A percentile compares a stretch with the other conserved stretches of the same genome.
Conservation (phyloP, 2,113 vertebrate genomes). For the Sprattus sprattus region DNA sequence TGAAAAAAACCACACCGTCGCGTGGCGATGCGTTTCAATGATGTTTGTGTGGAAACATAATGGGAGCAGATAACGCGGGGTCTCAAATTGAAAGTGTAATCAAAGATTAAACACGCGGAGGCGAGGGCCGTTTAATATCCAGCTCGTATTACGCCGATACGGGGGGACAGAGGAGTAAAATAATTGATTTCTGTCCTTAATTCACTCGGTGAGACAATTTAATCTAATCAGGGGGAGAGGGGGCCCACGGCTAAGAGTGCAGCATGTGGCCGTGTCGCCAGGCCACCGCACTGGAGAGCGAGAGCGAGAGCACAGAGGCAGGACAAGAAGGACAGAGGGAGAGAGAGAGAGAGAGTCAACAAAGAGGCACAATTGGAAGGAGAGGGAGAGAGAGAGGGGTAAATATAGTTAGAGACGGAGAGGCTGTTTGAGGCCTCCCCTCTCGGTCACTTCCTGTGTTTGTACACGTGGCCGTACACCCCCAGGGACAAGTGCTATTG, state of each 20-base stretch:
- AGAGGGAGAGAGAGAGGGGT: background rate
- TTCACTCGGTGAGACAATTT: constrained; percentile 54
- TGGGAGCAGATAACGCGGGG: constrained; percentile 45
- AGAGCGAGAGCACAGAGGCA: background rate
- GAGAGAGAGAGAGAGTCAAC: background rate
- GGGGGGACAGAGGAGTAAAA: constrained; percentile 28
- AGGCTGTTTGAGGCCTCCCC: background rate
- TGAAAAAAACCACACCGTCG: background rate
- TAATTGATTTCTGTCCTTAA: constrained; percentile 60
- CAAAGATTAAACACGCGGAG: constrained; percentile 54
- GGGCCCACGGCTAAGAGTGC: constrained; percentile 31
- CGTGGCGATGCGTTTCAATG: constrained; percentile 36
- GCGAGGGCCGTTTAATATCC: constrained; percentile 46
- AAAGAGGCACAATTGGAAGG: background rate
- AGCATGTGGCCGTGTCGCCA: constrained; percentile 22
- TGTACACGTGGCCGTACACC: background rate
- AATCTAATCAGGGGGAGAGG: constrained; percentile 52
- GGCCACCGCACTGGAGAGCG: constrained; percentile 27
- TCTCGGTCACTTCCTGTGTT: background rate
- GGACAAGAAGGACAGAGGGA: background rate
- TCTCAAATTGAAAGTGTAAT: constrained; percentile 53
- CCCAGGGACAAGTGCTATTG: background rate
- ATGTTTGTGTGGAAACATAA: constrained; percentile 41
- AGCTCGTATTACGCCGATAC: constrained; percentile 47
- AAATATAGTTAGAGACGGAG: background rate